Conservation (phyloP, 2,797 vertebrate genomes). For the Tangara arthus region DNA sequence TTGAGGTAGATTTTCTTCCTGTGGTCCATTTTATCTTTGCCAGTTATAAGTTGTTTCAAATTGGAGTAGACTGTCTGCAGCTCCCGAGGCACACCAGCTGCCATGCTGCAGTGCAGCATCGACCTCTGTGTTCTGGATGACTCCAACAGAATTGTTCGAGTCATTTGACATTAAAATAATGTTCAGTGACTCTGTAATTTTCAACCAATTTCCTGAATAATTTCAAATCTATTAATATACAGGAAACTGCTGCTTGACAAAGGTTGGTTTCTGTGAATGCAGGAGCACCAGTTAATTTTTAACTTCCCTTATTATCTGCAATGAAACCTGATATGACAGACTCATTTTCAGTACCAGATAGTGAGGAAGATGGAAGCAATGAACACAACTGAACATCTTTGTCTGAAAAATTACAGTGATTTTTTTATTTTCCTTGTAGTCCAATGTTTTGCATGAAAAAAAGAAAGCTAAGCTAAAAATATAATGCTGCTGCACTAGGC, state of each 20-base stretch:
- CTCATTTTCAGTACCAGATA: constrained; percentile 53
- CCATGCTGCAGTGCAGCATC: background rate
- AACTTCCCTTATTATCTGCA: constrained; percentile 68
- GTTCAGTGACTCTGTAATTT: constrained; percentile 70
- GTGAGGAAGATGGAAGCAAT: constrained; percentile 7
- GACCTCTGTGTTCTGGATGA: constrained; percentile 66
- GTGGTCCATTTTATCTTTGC: background rate
- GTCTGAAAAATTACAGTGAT: background rate
- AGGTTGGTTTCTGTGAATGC: constrained; percentile 68
- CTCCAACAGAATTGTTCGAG: constrained; percentile 59
- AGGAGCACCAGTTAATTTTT: constrained; percentile 64
- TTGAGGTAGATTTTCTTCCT: background rate
- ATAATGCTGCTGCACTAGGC: background rate
- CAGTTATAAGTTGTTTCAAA: too few species aligned
- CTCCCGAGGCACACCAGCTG: background rate
- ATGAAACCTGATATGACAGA: constrained; percentile 51
- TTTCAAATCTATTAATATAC: constrained; percentile 74
- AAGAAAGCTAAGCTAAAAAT: background rate
- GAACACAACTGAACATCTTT: background rate
- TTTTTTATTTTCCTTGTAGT: background rate
- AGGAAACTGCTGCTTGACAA: constrained; percentile 74
- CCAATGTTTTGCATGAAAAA: background rate
- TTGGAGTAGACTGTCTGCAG: background rate
- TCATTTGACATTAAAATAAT: constrained; percentile 75
- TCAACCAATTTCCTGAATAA: constrained; percentile 79